Evolutionary conservation across 2,888 invertebrate genomes (phyloP), one percentile per base, ranked within the genome.

Genomic region (Dicycla oo): DNA sequence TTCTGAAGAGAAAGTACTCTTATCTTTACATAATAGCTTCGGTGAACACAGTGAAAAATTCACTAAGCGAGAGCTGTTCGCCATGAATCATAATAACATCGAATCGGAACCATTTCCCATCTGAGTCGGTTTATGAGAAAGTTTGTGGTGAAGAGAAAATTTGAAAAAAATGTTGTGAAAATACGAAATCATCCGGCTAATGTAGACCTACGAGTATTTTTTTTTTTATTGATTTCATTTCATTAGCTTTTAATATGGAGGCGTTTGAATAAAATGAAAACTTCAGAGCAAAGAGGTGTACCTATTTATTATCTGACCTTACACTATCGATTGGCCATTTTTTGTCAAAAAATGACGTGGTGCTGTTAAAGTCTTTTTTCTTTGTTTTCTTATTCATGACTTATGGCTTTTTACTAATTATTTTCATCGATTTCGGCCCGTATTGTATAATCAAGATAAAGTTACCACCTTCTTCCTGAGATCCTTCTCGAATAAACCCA

Each of bases 81-180:
- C 69, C 83, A 87, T 90, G 89, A 89, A 89, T 89, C 88, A 88
- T 81, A 80, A 78, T 79, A 78, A 82, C 70, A 78, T 75, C 40
- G 69, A 56, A 75, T 78, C 71, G 74, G 64, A 65, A 80, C 60
- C 81, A 78, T 81, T 80, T 73, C 73, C 81, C 80, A 81, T 83
- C 70, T 78, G 82, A 79, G 66, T 78, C 75, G 69, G 60, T 82
- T 77, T 79, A 63, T 64, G 40, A 49, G 74, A 76, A 85, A 81
- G 45, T 80, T 80, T 76, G 78, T 58, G 80, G 78, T 86, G 34
- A 30, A 79, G 69, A 73, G 69, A 68, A 78, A 84, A 70, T 60
- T 38, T 43, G 49, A 63, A 78, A 82, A 79, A 82, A 73, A 3
- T 30, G 11, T 38, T 66, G 64, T 65, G 60, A 58, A 66, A 61